Conservation (phyloP, 1,140 invertebrate species). For the Bombus impatiens region DNA sequence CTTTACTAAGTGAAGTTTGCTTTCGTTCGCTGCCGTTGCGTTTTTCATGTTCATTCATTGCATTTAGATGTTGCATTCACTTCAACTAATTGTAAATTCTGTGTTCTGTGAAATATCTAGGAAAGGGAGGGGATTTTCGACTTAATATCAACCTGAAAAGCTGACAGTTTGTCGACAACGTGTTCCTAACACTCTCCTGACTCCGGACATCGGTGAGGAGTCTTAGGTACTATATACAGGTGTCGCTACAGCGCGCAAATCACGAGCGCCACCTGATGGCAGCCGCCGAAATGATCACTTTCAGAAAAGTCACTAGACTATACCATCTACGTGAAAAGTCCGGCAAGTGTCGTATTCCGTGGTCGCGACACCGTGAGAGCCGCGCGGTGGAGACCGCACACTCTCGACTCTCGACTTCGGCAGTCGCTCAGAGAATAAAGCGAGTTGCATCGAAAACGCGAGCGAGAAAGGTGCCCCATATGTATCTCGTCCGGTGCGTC, state of each 20-base stretch:
- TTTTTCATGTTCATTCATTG: background rate
- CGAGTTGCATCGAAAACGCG: slow-evolving; percentile 32
- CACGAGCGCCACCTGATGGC: background rate
- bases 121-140: background rate
- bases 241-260: background rate
- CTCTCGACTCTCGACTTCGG: slow-evolving; percentile 53
- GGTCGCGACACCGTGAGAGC: slow-evolving; percentile 44
- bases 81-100: background rate
- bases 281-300: background rate
- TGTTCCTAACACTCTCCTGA: too few relatives aligned
- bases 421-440: slow-evolving; percentile 34
- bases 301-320: background rate
- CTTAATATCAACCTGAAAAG: background rate
- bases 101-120: too few relatives aligned
- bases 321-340: background rate
- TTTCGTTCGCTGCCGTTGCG: background rate
- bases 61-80: background rate
- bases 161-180: background rate
- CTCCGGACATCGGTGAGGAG: background rate
- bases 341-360: background rate
- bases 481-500: slow-evolving; percentile 62
- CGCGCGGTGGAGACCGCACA: slow-evolving; percentile 50
- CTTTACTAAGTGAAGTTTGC: background rate
- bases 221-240: too few relatives aligned
- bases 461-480: slow-evolving; percentile 44